These are phyloP conservation scores for Mesochorus sp. DNA, from an alignment of 2,888 invertebrate species.

Conservation along the genomic window DNA sequence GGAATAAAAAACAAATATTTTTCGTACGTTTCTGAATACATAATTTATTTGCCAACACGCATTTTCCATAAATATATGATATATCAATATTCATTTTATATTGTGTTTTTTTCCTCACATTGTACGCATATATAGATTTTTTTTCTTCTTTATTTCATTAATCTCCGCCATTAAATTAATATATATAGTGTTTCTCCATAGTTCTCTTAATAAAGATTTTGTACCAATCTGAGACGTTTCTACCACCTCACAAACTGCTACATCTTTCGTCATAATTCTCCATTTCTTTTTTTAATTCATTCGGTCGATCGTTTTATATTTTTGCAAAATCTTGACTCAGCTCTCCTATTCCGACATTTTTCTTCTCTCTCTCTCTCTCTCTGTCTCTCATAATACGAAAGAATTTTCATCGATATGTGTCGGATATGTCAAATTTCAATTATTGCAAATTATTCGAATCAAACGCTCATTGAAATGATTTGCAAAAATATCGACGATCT, in stretches of 20 bases:
- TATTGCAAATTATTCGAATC: conserved; percentile 19
- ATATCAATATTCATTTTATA: conserved; percentile 74
- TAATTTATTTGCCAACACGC: conserved; percentile 78
- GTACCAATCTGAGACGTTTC: conserved; percentile 70
- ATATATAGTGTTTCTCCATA: conserved; percentile 45
- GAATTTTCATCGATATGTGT: conserved; percentile 28
- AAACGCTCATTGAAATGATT: conserved; percentile 31
- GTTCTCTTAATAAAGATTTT: conserved; percentile 69
- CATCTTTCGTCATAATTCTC: conserved; percentile 18
- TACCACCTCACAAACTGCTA: conserved; percentile 62
- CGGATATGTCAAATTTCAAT: conserved; percentile 11
- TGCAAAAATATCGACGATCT: conserved; percentile 57
- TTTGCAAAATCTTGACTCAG: conserved; percentile 62
- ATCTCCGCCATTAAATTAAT: conserved; percentile 54
- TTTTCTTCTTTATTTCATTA: conserved; percentile 49
- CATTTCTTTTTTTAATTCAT: too few species aligned
- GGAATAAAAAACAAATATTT: neutral
- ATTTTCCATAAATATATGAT: conserved; percentile 79
- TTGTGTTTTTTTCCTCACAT: conserved; percentile 61
- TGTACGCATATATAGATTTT: conserved; percentile 59
- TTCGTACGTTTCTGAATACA: conserved; percentile 69
- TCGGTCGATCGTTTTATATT: conserved; percentile 51
- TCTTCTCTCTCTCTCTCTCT: neutral
- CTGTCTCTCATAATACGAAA: neutral
- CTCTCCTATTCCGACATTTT: neutral